Percentiles rank a stretch among this genome's conserved stretches.
phyloP scores from a whole-genome alignment of 92 coral and sea anemone species.

The Isaurus tuberculatus region DNA sequence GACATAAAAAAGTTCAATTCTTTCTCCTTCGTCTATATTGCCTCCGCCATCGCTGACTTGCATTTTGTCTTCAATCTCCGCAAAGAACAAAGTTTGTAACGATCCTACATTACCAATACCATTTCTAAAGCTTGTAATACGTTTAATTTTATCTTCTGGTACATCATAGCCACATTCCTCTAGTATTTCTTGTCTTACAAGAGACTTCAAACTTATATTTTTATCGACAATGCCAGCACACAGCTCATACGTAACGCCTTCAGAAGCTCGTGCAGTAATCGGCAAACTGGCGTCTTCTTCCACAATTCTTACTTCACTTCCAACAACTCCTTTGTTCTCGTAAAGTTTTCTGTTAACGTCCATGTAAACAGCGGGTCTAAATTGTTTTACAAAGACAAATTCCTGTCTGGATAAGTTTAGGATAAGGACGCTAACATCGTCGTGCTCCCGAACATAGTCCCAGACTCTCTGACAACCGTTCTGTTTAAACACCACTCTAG shows the following conservation, averaged over 20 bases:
- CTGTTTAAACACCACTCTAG: constrained; percentile 91
- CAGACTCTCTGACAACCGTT: constrained; percentile 86
- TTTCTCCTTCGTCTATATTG: constrained; percentile 87
- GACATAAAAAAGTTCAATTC: constrained; percentile 88
- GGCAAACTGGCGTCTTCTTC: constrained; percentile 72
- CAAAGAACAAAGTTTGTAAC: constrained; percentile 79
- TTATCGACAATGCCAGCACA: constrained; percentile 98
- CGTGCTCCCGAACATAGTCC: constrained; percentile 95
- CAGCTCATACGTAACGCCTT: constrained; percentile 93
- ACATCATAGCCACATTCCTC: constrained; percentile 99
- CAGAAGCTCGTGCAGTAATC: constrained; percentile 72
- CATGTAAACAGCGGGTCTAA: constrained; percentile 93
- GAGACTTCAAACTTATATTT: constrained; percentile 62
- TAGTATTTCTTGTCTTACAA: constrained; percentile 88
- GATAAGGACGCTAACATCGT: constrained; percentile 66
- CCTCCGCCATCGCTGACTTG: constrained; percentile 85
- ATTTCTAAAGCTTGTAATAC: constrained; percentile 69
- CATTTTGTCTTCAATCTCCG: constrained; percentile 90
- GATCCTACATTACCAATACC: constrained; percentile 91
- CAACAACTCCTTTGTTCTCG: constrained; percentile 40
- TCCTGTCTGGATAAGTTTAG: constrained; percentile 92
- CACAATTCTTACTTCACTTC: constrained; percentile 56
- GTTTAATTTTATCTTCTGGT: constrained; percentile 83
- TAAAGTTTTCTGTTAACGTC: constrained; percentile 78
- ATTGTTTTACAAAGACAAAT: constrained; percentile 95